phyloP scores from a whole-genome alignment of 2,797 vertebrate genomes.

The Coreius guichenoti region DNA sequence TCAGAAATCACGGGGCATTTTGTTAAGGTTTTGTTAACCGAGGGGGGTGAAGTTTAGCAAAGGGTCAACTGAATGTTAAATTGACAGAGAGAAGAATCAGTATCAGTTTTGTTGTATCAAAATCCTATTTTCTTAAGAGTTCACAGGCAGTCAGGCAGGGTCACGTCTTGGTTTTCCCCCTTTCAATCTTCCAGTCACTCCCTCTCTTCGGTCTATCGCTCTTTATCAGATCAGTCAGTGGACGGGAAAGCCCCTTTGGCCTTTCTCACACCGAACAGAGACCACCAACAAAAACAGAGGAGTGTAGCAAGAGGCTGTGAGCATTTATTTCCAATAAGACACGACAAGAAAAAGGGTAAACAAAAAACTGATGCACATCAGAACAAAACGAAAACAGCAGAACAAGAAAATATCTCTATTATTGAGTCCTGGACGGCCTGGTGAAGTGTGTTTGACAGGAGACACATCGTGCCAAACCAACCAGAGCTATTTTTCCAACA shows the following conservation, averaged over 20 bases:
- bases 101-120: constrained; percentile 23
- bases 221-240: constrained; percentile 54
- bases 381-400: not conserved
- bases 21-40: not conserved
- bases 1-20: not conserved
- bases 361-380: not conserved
- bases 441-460: constrained; percentile 21
- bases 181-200: constrained; percentile 55
- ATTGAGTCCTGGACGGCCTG: not conserved
- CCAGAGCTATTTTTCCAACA: not conserved
- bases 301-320: not conserved
- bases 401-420: not conserved
- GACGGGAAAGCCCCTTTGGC: constrained; percentile 65
- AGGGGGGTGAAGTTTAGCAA: not conserved
- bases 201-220: constrained; percentile 29
- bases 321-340: constrained; percentile 17
- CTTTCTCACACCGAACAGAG: constrained; percentile 58
- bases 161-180: constrained; percentile 61
- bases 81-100: constrained; percentile 15
- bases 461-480: constrained; percentile 22
- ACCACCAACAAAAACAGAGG: constrained; percentile 46
- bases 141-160: constrained; percentile 39
- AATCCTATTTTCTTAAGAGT: not conserved
- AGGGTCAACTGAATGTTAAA: not conserved
- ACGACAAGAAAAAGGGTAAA: not conserved